Conservation (phyloP, 2,113 vertebrate species). For the Chloroceryle aenea region DNA sequence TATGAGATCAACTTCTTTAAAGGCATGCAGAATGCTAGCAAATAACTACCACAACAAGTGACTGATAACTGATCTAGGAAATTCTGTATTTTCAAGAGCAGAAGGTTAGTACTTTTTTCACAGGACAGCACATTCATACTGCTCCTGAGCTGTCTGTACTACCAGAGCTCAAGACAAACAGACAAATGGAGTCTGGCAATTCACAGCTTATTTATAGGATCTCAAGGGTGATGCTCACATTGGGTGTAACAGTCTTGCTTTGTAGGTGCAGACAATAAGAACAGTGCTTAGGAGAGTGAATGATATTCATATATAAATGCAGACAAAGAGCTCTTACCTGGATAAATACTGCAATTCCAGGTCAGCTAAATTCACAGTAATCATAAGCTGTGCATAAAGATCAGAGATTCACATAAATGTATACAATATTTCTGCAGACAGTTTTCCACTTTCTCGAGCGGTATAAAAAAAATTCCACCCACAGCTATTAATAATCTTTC, state of each 20-base stretch:
- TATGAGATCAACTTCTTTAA: neutral
- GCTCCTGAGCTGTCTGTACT: neutral
- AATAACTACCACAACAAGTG: neutral
- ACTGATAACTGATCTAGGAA: neutral
- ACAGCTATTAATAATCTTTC: neutral
- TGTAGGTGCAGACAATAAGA: neutral
- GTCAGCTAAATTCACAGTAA: neutral
- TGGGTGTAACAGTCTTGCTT: fast-evolving
- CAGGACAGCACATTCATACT: neutral
- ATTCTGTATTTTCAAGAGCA: neutral
- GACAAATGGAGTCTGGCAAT: neutral
- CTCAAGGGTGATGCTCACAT: neutral
- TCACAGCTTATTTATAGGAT: neutral
- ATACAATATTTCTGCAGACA: neutral
- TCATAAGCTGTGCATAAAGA: neutral
- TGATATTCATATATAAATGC: neutral
- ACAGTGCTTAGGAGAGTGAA: neutral
- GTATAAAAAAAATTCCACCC: neutral
- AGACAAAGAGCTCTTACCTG: neutral
- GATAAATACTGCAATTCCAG: neutral
- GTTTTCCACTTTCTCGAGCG: neutral
- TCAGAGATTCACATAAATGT: neutral
- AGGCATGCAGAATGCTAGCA: neutral
- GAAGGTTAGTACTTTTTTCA: neutral
- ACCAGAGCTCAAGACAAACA: neutral